Conservation (phyloP, 2,888 invertebrate genomes). For the Pseudanteris insignis region DNA sequence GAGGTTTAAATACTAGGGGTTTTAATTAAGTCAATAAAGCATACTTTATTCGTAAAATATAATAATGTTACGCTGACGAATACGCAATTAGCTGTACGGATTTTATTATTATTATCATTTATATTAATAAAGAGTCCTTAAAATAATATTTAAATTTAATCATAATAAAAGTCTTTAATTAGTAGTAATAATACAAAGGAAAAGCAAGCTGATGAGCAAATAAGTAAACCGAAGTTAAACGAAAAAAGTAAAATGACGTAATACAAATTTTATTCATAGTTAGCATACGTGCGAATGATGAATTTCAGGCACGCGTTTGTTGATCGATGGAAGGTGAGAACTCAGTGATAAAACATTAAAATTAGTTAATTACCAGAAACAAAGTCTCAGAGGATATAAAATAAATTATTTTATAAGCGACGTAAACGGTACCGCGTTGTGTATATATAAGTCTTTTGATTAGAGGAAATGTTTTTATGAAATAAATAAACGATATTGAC, state of each 20-base stretch:
- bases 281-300: slow-evolving; percentile 27
- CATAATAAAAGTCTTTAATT: slow-evolving; percentile 40
- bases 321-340: slow-evolving; percentile 17
- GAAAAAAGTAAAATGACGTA: background rate
- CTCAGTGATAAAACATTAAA: slow-evolving; percentile 49
- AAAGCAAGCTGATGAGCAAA: slow-evolving; percentile 12
- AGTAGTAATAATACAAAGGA: slow-evolving; percentile 24
- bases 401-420: slow-evolving; percentile 51
- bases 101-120: slow-evolving; percentile 34
- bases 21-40: slow-evolving; percentile 46
- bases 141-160: slow-evolving; percentile 41
- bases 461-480: slow-evolving; percentile 44
- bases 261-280: slow-evolving; percentile 48
- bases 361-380: slow-evolving; percentile 56
- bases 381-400: slow-evolving; percentile 53
- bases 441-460: slow-evolving; percentile 51
- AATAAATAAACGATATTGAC: slow-evolving; percentile 42
- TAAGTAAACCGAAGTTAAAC: slow-evolving; percentile 23
- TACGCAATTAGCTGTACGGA: slow-evolving; percentile 32
- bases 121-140: slow-evolving; percentile 24
- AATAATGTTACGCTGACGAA: slow-evolving; percentile 18
- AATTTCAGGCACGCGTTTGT: slow-evolving; percentile 46
- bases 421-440: slow-evolving; percentile 48
- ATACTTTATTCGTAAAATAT: slow-evolving; percentile 35
- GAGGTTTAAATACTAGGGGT: slow-evolving; percentile 38